phyloP scores from a whole-genome alignment of 2,888 invertebrate species.

The Latrodectus hesperus region DNA sequence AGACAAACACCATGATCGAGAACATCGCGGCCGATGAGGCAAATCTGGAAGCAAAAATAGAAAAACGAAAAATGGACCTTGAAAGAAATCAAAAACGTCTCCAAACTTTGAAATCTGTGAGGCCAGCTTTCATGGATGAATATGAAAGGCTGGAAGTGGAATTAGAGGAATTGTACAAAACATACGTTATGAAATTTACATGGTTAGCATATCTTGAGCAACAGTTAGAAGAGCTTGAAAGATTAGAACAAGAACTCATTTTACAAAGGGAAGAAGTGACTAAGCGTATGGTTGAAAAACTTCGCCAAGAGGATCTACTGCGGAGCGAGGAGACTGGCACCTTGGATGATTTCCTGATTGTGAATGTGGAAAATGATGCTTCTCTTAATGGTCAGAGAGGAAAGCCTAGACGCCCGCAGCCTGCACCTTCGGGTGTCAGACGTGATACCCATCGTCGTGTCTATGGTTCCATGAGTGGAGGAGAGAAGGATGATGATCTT shows the following conservation, averaged over 20 bases:
- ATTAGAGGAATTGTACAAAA: slow-evolving; percentile 87
- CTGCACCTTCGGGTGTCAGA: slow-evolving; percentile 67
- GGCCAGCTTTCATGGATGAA: slow-evolving; percentile 97
- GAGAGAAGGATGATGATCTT: slow-evolving; percentile 74
- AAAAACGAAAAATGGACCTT: slow-evolving; percentile 90
- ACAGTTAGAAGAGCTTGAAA: slow-evolving; percentile 87
- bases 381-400: slow-evolving; percentile 70
- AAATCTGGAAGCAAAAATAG: slow-evolving; percentile 92
- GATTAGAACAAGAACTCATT: slow-evolving; percentile 84
- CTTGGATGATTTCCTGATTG: slow-evolving; percentile 77
- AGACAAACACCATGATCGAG: slow-evolving; percentile 83
- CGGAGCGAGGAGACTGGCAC: slow-evolving; percentile 74
- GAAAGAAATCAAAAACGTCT: slow-evolving; percentile 94
- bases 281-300: slow-evolving; percentile 78
- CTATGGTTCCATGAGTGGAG: slow-evolving; percentile 79
- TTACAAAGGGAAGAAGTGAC: slow-evolving; percentile 79
- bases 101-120: slow-evolving; percentile 93
- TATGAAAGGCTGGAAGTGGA: slow-evolving; percentile 91
- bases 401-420: slow-evolving; percentile 65
- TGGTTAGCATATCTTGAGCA: slow-evolving; percentile 91
- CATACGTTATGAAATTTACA: slow-evolving; percentile 90
- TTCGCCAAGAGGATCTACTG: slow-evolving; percentile 77
- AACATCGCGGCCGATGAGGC: slow-evolving; percentile 91
- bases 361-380: slow-evolving; percentile 74
- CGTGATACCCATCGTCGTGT: slow-evolving; percentile 74